These are phyloP conservation scores for Drosophila planitibia DNA, from an alignment of 2,888 invertebrate genomes.

Conservation along the genomic window DNA sequence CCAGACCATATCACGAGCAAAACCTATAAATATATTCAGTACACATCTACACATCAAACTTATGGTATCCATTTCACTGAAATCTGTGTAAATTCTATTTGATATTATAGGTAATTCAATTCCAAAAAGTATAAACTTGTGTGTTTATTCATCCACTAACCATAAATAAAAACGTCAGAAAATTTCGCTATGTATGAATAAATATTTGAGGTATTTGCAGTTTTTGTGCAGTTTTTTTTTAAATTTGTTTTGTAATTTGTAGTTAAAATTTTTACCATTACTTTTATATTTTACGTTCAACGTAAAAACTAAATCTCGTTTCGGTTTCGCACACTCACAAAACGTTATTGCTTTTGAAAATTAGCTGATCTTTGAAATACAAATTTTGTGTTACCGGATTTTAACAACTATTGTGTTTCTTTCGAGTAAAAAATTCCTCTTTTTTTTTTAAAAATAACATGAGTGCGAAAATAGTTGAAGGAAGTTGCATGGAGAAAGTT, in stretches of 20 bases:
- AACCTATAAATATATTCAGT: not conserved
- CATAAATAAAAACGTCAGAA: not conserved
- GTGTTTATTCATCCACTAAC: not conserved
- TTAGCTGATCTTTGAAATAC: not conserved
- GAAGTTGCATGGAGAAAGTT: constrained; percentile 24
- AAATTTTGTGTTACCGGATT: not conserved
- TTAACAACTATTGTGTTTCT: not conserved
- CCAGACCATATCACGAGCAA: not conserved
- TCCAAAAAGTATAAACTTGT: not conserved
- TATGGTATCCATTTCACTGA: not conserved
- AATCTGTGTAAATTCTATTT: not conserved
- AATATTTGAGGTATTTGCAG: not conserved
- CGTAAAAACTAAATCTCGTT: not conserved
- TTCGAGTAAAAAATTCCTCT: not conserved
- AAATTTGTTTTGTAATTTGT: not conserved
- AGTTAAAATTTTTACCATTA: not conserved
- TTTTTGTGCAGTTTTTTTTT: not conserved
- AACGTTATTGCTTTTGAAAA: not conserved
- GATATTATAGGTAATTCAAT: not conserved
- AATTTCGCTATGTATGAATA: not conserved
- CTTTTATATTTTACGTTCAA: too few relatives aligned
- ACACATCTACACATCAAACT: not conserved
- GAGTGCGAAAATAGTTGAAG: constrained; percentile 36
- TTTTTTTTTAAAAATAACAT: constrained; percentile 20
- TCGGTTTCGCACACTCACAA: not conserved